Conservation (phyloP, 2,888 invertebrate genomes). For the Philonicus albiceps region DNA sequence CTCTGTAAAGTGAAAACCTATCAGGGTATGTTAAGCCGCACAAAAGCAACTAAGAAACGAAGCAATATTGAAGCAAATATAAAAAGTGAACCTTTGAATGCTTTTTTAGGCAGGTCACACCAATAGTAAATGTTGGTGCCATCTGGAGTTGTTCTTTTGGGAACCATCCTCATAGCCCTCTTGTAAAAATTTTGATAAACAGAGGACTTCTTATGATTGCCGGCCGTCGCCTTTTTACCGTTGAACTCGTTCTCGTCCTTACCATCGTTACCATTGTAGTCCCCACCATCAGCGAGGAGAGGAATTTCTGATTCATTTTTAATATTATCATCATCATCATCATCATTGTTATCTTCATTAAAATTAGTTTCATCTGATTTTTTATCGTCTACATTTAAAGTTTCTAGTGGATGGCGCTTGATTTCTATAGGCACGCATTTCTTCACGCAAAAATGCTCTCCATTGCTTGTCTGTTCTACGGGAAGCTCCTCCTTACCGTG, state of each 20-base stretch:
- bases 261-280: slow-evolving; percentile 19
- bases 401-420: slow-evolving; percentile 59
- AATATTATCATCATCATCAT: slow-evolving; percentile 27
- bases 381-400: slow-evolving; percentile 46
- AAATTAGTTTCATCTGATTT: slow-evolving; percentile 44
- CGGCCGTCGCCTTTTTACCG: slow-evolving; percentile 42
- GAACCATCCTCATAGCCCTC: slow-evolving; percentile 67
- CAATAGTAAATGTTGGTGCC: slow-evolving; percentile 87
- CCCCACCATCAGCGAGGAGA: neutral
- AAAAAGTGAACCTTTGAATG: slow-evolving; percentile 62
- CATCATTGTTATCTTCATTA: slow-evolving; percentile 38
- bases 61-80: neutral
- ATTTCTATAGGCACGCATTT: slow-evolving; percentile 58
- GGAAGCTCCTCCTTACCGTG: slow-evolving; percentile 78
- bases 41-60: neutral
- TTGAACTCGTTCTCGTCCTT: slow-evolving; percentile 37
- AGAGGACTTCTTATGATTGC: slow-evolving; percentile 52
- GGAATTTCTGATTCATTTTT: slow-evolving; percentile 23
- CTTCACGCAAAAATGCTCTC: slow-evolving; percentile 46
- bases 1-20: slow-evolving; percentile 68
- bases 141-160: slow-evolving; percentile 80
- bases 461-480: slow-evolving; percentile 60
- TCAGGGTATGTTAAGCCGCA: neutral
- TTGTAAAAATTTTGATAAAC: slow-evolving; percentile 55
- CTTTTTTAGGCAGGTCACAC: slow-evolving; percentile 78